A percentile compares a stretch with the other conserved stretches of the same genome.
Conservation (phyloP, 2,797 vertebrate genomes). For the Sebastes dallii region DNA sequence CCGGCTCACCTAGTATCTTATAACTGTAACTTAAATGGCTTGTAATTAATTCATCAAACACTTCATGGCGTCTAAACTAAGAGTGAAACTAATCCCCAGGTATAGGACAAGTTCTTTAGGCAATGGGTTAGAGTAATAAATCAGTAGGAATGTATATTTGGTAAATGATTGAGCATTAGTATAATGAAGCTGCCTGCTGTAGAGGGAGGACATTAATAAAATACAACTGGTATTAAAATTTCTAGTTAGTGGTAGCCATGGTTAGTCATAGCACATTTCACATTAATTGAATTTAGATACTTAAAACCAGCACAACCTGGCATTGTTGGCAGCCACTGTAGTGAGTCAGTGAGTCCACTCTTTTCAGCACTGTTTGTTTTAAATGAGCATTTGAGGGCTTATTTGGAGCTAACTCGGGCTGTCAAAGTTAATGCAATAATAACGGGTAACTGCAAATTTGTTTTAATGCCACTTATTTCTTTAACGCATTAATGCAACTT, state of each 20-base stretch:
- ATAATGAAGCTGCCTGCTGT: not conserved
- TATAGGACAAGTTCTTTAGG: not conserved
- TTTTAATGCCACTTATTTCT: too few relatives aligned
- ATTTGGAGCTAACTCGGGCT: too few relatives aligned
- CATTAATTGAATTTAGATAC: not conserved
- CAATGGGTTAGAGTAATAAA: not conserved
- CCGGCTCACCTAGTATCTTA: not conserved
- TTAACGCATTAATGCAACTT: too few relatives aligned
- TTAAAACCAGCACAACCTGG: not conserved
- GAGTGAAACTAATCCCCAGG: conserved; percentile 13
- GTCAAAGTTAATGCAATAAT: too few relatives aligned
- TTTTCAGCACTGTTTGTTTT: not conserved
- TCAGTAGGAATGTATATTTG: not conserved
- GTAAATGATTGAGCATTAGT: not conserved
- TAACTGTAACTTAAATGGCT: not conserved
- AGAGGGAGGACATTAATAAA: not conserved
- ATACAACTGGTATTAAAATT: not conserved
- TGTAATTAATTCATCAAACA: conserved; percentile 14
- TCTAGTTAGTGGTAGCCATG: not conserved
- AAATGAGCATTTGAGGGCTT: not conserved
- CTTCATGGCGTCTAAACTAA: conserved; percentile 1
- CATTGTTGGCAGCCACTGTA: not conserved
- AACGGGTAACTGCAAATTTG: too few relatives aligned
- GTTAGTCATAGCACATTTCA: not conserved
- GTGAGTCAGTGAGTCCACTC: not conserved